phyloP scores from a whole-genome alignment of 1,140 invertebrate species.

The Ceratitis capitata region DNA sequence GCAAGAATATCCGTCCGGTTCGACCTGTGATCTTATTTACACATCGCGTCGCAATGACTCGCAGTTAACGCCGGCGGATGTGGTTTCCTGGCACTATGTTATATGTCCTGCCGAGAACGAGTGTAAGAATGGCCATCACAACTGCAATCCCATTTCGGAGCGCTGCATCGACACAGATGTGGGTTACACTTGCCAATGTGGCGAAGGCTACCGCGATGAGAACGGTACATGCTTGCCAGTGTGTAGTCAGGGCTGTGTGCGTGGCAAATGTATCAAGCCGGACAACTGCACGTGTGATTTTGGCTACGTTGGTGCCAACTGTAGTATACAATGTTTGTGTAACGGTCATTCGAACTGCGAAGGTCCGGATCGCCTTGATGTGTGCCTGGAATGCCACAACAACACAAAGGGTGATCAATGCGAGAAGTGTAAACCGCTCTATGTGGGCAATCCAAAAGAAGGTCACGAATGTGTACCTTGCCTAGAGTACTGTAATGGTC shows the following conservation, averaged over 20 bases:
- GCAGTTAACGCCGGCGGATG: conserved; percentile 59
- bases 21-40: conserved; percentile 74
- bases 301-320: conserved; percentile 93
- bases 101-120: conserved; percentile 93
- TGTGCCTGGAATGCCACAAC: conserved; percentile 88
- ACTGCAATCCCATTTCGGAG: conserved; percentile 86
- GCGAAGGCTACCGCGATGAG: conserved; percentile 78
- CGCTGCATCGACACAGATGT: conserved; percentile 79
- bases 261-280: conserved; percentile 86
- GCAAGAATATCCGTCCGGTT: conserved; percentile 73
- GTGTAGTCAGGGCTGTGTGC: conserved; percentile 88
- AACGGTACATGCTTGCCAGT: conserved; percentile 78
- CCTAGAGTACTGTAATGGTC: conserved; percentile 87
- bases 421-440: conserved; percentile 87
- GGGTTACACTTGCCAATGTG: conserved; percentile 89
- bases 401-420: conserved; percentile 91
- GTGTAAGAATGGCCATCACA: conserved; percentile 90
- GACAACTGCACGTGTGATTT: conserved; percentile 91
- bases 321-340: conserved; percentile 92
- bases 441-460: conserved; percentile 89
- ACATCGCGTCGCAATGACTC: conserved; percentile 66
- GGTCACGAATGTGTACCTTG: conserved; percentile 89
- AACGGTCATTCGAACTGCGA: conserved; percentile 93
- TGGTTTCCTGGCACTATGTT: conserved; percentile 82
- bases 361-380: conserved; percentile 82